Evolutionary conservation across 2,888 invertebrate species (phyloP).

Genomic region (Noctua pronuba): DNA sequence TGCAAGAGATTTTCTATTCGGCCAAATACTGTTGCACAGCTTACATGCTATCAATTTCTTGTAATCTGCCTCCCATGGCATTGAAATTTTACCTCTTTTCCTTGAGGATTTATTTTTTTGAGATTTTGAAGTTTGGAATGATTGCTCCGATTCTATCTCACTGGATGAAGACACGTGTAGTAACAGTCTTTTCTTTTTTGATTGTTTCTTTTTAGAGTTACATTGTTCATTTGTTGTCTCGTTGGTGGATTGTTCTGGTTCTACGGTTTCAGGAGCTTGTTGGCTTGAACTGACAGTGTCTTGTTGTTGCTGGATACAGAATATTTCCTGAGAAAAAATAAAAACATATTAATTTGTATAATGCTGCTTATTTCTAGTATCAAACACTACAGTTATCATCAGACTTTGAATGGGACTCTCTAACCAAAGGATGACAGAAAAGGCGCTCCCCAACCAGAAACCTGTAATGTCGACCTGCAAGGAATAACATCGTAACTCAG

Average conservation of each 20-base stretch:
- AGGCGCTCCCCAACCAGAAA: background rate
- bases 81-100: constrained; percentile 12
- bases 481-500: too few species aligned
- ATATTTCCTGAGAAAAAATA: constrained; percentile 40
- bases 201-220: constrained; percentile 22
- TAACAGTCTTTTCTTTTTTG: constrained; percentile 33
- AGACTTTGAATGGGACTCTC: background rate
- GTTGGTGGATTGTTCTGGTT: constrained; percentile 1
- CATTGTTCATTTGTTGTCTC: background rate
- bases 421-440: background rate
- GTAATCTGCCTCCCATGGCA: constrained; percentile 69
- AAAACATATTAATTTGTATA: background rate
- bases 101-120: constrained; percentile 24
- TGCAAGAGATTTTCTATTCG: constrained; percentile 25
- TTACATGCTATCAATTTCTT: constrained; percentile 72
- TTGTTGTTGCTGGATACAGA: constrained; percentile 60
- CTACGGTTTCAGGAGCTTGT: constrained; percentile 36
- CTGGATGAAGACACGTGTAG: constrained; percentile 40
- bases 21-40: constrained; percentile 69
- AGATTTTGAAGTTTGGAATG: constrained; percentile 13
- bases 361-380: background rate
- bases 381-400: background rate
- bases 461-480: too few species aligned
- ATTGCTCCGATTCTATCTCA: constrained; percentile 48
- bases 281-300: constrained; percentile 70